Evolutionary conservation across 2,888 invertebrate genomes (phyloP), one percentile per base, ranked within the genome.

Genomic region (Nemoura dubitans): DNA sequence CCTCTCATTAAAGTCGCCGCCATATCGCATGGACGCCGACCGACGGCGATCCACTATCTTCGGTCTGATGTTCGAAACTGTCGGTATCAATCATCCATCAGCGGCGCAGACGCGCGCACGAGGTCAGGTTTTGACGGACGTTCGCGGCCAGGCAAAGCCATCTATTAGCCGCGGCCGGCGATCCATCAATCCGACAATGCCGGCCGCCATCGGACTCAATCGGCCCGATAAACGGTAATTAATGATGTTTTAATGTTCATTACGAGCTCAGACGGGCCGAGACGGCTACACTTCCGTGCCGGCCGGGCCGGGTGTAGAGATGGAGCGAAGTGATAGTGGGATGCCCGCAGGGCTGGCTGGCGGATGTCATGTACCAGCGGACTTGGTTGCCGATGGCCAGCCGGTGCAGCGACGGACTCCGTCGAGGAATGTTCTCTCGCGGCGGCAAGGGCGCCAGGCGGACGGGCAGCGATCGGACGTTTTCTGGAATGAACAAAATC

Each of bases 161-260:
- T 78, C 78, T 27, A 26, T 78, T 28, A 81, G 6, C 14, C 30
- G 30, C 76, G 81, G 0, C 30, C 28, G 30, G n/a, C 81, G 29
- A 81, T 28, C 81, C 26, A 81, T 84, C 84, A 59, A 21, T 16
- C 59, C 14, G 7, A 83, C 43, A 83, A 83, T 43, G 83, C n/a
- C 83, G 83, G 3, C 36, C 30, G 30, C 30, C 3, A n/a, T n/a
- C n/a, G n/a, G 81, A 10, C 16, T 81, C 81, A 42, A 30, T 36
- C 43, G 25, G 30, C 10, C 83, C 83, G 83, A 83, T 83, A 83
- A 83, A 42, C 42, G 83, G 3, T 84, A 84, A 76, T 84, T 84
- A 84, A 84, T 84, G 84, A 28, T 84, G n/a, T 84, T 84, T 84
- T 84, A 84, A 84, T 84, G 84, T 76, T 84, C 84, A 84, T 84